Base-by-base conservation (phyloP, 2,113 vertebrate genomes). In the Xenopus borealis region DNA sequence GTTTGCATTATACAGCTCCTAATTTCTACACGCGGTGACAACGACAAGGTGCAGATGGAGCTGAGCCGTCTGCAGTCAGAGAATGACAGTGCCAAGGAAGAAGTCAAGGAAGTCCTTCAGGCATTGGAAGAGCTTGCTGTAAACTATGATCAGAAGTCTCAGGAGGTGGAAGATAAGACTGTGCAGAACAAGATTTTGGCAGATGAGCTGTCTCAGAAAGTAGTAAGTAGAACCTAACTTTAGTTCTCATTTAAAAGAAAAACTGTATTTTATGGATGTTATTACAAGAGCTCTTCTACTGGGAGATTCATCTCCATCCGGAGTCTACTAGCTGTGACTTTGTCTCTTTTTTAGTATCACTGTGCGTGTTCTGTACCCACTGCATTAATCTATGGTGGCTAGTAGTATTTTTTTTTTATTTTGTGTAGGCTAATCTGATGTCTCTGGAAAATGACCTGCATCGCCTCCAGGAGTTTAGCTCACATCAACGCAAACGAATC, bases 81-180 rank as follows among this genome's bases (percentile, higher is more conserved):
- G 86, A 97, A 94, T 0, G 90, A 96, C 0, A 90, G 88, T 0
- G 86, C 95, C 0, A 95, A 96, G 74, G 85, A 94, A 0, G 96
- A 98, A 84, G 96, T 97, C 62, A 95, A 95, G 80, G 96, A 98
- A 69, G 95, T 98, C 19, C 83, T 98, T 16, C 95, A 97, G 81
- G 96, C 96, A 0, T 86, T 98, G 82, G 96, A 98, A 83, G 96
- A 98, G 78, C 86, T 98, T 81, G 96, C 95, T 0, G 89, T 96
- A 20, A 98, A 94, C 89, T 98, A 95, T 0, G 95, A 98, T 89
- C 94, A 94, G 85, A 98, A 94, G 81, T 94, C 92, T 50, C 92
- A 94, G 85, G 95, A 98, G 79, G 93, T 92, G 0, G 93, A 96
- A 78, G 94, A 98, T 62, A 96, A 92, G 79, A 94, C 85, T 30